Evolutionary conservation across 2,888 invertebrate genomes (phyloP), one percentile per base, ranked within the genome.

Genomic region (Tetheella fluctuosa): DNA sequence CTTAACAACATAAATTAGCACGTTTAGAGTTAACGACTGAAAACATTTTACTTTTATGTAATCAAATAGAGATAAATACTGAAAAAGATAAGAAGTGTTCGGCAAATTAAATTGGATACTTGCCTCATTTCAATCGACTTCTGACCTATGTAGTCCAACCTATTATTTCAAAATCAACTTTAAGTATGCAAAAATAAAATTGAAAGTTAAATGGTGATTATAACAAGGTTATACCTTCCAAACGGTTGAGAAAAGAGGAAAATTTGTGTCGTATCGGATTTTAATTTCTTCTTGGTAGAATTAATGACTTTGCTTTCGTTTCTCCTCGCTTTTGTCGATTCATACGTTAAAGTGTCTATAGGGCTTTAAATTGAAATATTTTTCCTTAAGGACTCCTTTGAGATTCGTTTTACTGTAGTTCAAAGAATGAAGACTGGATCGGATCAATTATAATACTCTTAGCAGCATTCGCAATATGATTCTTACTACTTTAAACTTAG

Each of bases 261-360:
- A 89, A 88, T 91, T 90, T 90, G 89, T 89, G 89, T 90, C 88
- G 91, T 91, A 91, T 92, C 89, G 89, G 90, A 88, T 90, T 92
- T 92, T 91, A 91, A 91, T 91, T 91, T 91, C 90, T 91, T 80
- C 80, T 84, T 73, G 77, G 80, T 79, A 83, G 87, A 91, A 91
- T 91, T 91, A 91, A 92, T 89, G 91, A 90, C 83, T 88, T 87
- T 83, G 87, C 86, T 84, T 88, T 83, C 80, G 76, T 74, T 79
- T 74, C 74, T 64, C 72, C 75, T 74, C 68, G 74, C 71, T 69
- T 80, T 80, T 77, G 79, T 80, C 79, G 81, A 81, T 84, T 81
- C 86, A 87, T 85, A 86, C 81, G 83, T 86, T 86, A 79, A 74
- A 83, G 82, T 74, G 76, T 77, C 81, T 79, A 83, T 84, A 79